Evolutionary conservation across 1,140 invertebrate species (phyloP), one percentile per base, ranked within the genome.

Genomic region (Acromyrmex heyeri): DNA sequence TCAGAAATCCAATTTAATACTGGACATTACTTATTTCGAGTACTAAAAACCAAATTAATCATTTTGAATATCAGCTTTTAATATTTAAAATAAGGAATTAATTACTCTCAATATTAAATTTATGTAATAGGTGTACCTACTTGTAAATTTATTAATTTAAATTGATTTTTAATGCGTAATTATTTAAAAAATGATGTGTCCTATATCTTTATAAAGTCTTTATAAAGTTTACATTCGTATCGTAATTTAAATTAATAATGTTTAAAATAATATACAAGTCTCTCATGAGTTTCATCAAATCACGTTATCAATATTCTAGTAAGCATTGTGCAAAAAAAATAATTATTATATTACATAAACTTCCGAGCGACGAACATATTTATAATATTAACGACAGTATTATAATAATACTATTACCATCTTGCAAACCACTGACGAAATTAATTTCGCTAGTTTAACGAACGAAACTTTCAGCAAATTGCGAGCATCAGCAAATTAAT

Each of bases 391-490:
- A 76, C n/a, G 14, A 44, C 10, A 34, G n/a, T n/a, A 21, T 78
- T 64, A 67, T 53, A 34, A 50, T 34, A 67, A 53, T 34, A 67
- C 8, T 77, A 27, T 76, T 57, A 27, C 8, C 27, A n/a, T 50
- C 53, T 55, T 6, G 8, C 18, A 64, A 30, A 14, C n/a, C 3
- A 12, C 12, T 30, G 44, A 38, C 21, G 12, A 38, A 57, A 81
- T 34, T 57, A 79, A 67, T 55, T 38, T 38, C 12, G 1, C n/a
- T 27, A 24, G 1, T 10, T 77, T 79, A 18, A 53, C 5, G 8
- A 53, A 79, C 30, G 14, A 44, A 79, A 62, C 30, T 67, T 79
- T 79, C n/a, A 30, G 30, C n/a, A 24, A 24, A 55, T 16, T 61
- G 27, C 8, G 3, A 4, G n/a, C 44, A 34, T 27, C 38, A 34